A percentile compares a stretch with the other conserved stretches of the same genome.
phyloP scores from a whole-genome alignment of 1,140 invertebrate genomes.

The Drosophila orosa region DNA sequence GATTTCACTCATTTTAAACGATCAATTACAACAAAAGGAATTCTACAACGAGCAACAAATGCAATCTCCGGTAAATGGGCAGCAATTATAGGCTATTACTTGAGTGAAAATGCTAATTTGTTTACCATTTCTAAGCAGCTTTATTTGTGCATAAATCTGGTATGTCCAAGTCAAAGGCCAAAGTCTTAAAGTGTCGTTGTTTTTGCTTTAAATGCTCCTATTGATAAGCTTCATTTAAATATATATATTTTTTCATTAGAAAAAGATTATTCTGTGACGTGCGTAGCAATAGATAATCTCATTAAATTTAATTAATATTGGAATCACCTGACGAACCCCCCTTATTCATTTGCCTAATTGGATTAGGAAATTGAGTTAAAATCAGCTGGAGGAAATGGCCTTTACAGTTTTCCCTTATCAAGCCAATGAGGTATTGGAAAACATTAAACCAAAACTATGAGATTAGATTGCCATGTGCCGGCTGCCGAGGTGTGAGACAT shows the following conservation, averaged over 20 bases:
- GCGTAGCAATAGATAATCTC: slow-evolving; percentile 10
- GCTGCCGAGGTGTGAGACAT: slow-evolving; percentile 5
- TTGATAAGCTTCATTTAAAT: slow-evolving; percentile 33
- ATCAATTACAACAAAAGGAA: slow-evolving; percentile 15
- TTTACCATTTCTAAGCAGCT: slow-evolving; percentile 5
- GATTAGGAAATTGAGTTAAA: slow-evolving; percentile 52
- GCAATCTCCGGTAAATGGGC: slow-evolving; percentile 2
- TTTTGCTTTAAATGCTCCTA: neutral
- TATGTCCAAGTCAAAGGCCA: slow-evolving; percentile 16
- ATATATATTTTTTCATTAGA: neutral
- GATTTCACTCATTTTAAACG: slow-evolving; percentile 29
- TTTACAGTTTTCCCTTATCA: slow-evolving; percentile 30
- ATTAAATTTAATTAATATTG: slow-evolving; percentile 2
- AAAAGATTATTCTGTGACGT: slow-evolving; percentile 12
- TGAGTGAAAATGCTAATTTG: neutral
- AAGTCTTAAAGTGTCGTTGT: slow-evolving; percentile 15
- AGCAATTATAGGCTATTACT: slow-evolving; percentile 17
- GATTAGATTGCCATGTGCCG: slow-evolving; percentile 60
- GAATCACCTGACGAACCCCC: neutral
- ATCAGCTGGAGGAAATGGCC: slow-evolving; percentile 1
- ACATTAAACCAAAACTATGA: slow-evolving; percentile 37
- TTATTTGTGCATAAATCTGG: slow-evolving; percentile 22
- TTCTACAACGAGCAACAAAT: neutral
- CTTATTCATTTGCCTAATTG: slow-evolving; percentile 33
- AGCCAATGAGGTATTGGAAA: slow-evolving; percentile 38